Evolutionary conservation across 2,797 vertebrate species (phyloP).

Genomic region (Muscicapa comitata): DNA sequence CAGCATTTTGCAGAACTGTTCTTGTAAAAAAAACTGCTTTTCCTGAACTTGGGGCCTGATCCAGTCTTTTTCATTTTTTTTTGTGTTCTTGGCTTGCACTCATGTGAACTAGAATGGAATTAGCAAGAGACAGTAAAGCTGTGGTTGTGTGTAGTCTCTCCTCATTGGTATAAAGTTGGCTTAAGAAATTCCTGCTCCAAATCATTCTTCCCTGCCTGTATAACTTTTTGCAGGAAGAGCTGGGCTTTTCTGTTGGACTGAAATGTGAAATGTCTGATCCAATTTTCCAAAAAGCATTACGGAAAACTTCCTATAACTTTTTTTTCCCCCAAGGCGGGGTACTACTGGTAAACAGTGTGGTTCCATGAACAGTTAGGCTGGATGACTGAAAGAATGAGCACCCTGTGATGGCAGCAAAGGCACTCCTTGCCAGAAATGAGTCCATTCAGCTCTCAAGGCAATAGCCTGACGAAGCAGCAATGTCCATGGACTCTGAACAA

Average conservation of each 20-base stretch:
- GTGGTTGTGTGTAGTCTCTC: neutral
- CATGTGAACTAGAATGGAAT: neutral
- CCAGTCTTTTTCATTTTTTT: neutral
- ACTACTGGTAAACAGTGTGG: neutral
- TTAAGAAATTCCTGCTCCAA: neutral
- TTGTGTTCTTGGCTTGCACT: slow-evolving; percentile 9
- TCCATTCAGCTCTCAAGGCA: neutral
- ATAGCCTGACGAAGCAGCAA: neutral
- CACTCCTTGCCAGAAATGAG: neutral
- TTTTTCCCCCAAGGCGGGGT: rapidly evolving
- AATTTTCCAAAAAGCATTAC: neutral
- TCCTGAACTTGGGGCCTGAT: neutral
- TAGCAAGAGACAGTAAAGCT: neutral
- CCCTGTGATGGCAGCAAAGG: neutral
- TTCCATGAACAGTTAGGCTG: neutral
- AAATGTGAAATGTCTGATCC: neutral
- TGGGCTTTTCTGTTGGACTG: neutral
- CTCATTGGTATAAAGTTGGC: neutral
- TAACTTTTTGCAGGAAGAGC: slow-evolving; percentile 19
- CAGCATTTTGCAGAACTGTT: neutral
- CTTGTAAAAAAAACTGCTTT: neutral
- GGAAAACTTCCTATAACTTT: neutral
- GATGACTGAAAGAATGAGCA: neutral
- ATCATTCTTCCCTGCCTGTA: neutral
- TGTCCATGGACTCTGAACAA: neutral